Conservation (phyloP, 2,113 vertebrate species). For the Pachyramphus minor region DNA sequence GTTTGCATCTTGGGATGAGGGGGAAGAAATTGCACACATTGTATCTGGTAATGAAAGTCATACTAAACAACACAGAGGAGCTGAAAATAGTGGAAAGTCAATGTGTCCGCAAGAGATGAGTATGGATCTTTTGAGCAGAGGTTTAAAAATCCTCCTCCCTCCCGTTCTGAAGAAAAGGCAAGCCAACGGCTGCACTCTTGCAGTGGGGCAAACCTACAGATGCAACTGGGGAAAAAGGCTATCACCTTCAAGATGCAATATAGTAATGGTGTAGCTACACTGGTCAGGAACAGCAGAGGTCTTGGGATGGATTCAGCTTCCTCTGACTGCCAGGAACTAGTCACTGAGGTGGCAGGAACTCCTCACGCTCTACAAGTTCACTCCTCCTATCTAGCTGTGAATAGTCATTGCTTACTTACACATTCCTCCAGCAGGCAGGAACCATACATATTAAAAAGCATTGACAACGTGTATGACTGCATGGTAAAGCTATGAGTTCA, state of each 20-base stretch:
- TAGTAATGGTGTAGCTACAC: background rate
- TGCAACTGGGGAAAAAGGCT: background rate
- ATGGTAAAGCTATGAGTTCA: background rate
- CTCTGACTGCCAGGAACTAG: background rate
- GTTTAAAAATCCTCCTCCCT: background rate
- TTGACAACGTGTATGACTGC: background rate
- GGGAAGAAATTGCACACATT: background rate
- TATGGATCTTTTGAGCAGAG: background rate
- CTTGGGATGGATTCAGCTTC: background rate
- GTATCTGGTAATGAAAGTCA: background rate
- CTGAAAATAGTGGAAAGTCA: background rate
- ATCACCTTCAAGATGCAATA: background rate
- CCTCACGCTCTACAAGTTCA: background rate
- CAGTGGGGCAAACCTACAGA: background rate
- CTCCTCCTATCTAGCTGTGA: background rate
- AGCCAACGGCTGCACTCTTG: background rate
- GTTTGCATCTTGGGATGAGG: background rate
- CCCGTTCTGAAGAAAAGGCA: background rate
- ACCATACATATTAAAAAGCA: background rate
- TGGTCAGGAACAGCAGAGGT: background rate
- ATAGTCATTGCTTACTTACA: background rate
- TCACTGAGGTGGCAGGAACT: background rate
- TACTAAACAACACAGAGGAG: background rate
- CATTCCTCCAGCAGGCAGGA: background rate
- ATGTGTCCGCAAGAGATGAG: accelerated